A percentile compares a stretch with the other conserved stretches of the same genome.
Evolutionary conservation across 2,113 vertebrate genomes (phyloP).

Genomic region (Corythaixoides concolor): DNA sequence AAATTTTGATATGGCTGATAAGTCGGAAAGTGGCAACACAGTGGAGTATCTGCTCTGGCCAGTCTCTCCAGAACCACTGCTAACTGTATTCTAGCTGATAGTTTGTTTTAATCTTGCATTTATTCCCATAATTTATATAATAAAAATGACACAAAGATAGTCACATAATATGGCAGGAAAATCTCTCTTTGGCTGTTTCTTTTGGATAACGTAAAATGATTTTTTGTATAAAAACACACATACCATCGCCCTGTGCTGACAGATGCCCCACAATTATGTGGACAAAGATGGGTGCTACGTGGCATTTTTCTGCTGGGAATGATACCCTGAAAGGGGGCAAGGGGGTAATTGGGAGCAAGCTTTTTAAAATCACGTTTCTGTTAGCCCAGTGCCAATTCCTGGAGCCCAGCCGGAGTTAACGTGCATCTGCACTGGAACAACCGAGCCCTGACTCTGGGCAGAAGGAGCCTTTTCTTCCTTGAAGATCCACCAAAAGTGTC

Average conservation of each 20-base stretch:
- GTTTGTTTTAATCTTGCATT: neutral
- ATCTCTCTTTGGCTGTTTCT: neutral
- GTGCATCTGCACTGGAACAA: neutral
- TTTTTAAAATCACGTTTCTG: neutral
- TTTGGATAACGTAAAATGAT: neutral
- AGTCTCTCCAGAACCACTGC: neutral
- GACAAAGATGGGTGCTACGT: neutral
- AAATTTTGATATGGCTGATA: neutral
- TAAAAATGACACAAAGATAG: neutral
- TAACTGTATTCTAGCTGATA: neutral
- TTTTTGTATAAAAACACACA: neutral
- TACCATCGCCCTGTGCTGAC: neutral
- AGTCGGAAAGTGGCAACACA: neutral
- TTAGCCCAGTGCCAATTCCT: neutral
- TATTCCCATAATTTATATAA: neutral
- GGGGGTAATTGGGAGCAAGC: neutral
- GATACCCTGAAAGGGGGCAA: neutral
- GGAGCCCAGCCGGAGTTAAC: neutral
- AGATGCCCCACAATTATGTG: neutral
- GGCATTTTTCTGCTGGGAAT: neutral
- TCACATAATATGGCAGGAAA: neutral
- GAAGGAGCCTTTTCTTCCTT: neutral
- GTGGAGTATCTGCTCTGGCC: neutral
- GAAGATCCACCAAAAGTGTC: fast-evolving
- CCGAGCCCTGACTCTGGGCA: neutral